These are phyloP conservation scores for Ceyx margarethae DNA, from an alignment of 2,113 vertebrate species.

Conservation along the genomic window DNA sequence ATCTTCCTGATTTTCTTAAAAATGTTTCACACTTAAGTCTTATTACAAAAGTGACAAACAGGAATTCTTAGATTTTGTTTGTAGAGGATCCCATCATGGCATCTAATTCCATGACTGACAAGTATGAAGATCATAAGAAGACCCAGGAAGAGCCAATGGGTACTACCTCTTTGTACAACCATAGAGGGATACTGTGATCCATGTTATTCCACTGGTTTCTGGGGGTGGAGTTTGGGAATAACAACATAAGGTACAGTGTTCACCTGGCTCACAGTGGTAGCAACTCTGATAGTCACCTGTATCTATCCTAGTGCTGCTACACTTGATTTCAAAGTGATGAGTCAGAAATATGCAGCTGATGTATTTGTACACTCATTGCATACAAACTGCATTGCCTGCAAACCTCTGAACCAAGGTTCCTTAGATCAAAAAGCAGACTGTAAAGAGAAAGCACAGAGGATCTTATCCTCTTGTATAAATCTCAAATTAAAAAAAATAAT, in stretches of 20 bases:
- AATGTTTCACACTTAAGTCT: neutral
- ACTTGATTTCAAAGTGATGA: neutral
- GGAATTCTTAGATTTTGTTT: neutral
- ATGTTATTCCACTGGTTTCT: neutral
- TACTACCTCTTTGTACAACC: neutral
- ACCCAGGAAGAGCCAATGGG: fast-evolving
- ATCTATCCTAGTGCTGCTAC: neutral
- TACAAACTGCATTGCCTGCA: neutral
- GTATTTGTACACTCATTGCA: fast-evolving
- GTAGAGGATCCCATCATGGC: neutral
- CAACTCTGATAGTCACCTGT: neutral
- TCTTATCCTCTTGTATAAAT: neutral
- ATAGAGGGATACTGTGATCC: neutral
- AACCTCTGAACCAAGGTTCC: neutral
- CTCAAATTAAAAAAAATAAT: neutral
- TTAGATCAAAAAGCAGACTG: neutral
- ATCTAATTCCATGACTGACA: neutral
- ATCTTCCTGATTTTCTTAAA: neutral
- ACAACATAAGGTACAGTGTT: neutral
- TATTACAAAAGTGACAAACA: neutral
- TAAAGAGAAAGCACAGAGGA: neutral
- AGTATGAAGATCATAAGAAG: neutral
- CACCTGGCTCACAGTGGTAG: neutral
- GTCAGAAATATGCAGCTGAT: neutral
- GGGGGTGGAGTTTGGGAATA: neutral